phyloP scores from a whole-genome alignment of 2,113 vertebrate species.

The Arenaria interpres region DNA sequence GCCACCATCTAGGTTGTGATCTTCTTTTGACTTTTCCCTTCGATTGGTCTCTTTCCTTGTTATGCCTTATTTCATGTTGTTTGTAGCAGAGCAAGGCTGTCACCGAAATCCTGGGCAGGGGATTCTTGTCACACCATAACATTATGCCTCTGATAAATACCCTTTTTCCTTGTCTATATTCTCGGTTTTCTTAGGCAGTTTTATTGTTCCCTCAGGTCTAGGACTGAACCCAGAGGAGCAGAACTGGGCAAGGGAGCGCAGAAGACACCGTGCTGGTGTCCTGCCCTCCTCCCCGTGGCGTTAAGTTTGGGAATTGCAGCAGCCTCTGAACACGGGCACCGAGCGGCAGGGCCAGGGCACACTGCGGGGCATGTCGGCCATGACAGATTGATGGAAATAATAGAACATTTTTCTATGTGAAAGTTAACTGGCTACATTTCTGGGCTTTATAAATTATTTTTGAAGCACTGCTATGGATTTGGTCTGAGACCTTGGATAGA shows the following conservation, averaged over 20 bases:
- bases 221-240: neutral
- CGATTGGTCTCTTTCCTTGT: neutral
- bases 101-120: neutral
- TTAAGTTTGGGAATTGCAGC: neutral
- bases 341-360: accelerated
- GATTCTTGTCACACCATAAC: accelerated
- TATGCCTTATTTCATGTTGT: neutral
- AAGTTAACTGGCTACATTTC: neutral
- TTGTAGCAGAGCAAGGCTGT: neutral
- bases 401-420: neutral
- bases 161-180: neutral
- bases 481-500: neutral
- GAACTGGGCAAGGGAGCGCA: neutral
- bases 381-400: neutral
- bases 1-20: neutral
- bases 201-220: neutral
- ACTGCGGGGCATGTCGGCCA: neutral
- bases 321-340: accelerated
- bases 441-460: neutral
- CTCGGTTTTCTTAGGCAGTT: neutral
- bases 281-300: neutral
- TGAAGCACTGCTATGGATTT: neutral
- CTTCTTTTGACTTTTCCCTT: neutral
- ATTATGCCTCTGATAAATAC: accelerated
- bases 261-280: neutral